phyloP scores from a whole-genome alignment of 2,113 vertebrate species.

The Mesocricetus auratus region DNA sequence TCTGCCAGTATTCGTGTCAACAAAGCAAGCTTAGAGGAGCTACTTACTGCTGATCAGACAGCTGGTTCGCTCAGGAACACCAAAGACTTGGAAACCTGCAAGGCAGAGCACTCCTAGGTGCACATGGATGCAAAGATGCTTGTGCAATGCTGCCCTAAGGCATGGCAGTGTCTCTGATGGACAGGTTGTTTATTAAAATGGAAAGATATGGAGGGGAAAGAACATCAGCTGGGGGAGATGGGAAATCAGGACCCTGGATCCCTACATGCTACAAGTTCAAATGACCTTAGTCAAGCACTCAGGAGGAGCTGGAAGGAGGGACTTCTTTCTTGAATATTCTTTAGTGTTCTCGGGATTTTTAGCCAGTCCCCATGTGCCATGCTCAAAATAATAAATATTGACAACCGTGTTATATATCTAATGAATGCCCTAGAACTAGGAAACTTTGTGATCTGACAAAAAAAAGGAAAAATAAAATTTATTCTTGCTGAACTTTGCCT shows the following conservation, averaged over 20 bases:
- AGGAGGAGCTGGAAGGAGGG: not conserved
- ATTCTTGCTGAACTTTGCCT: not conserved
- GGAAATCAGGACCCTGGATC: not conserved
- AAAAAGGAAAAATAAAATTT: not conserved
- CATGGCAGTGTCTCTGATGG: not conserved
- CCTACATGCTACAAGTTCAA: not conserved
- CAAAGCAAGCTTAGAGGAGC: not conserved
- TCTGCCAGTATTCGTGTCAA: not conserved
- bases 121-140: not conserved
- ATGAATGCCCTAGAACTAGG: not conserved
- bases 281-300: not conserved
- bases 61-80: not conserved
- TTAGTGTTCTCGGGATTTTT: not conserved
- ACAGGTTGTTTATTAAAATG: not conserved
- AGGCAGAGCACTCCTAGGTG: not conserved
- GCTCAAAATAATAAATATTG: not conserved
- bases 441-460: too few relatives aligned
- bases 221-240: not conserved
- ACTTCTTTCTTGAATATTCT: not conserved
- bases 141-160: too few relatives aligned
- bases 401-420: too few relatives aligned
- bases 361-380: not conserved
- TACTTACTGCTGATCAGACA: not conserved
- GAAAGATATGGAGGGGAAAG: not conserved
- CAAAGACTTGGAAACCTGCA: not conserved